These are phyloP conservation scores for Ochropacha duplaris DNA, from an alignment of 2,888 invertebrate species.

Conservation along the genomic window DNA sequence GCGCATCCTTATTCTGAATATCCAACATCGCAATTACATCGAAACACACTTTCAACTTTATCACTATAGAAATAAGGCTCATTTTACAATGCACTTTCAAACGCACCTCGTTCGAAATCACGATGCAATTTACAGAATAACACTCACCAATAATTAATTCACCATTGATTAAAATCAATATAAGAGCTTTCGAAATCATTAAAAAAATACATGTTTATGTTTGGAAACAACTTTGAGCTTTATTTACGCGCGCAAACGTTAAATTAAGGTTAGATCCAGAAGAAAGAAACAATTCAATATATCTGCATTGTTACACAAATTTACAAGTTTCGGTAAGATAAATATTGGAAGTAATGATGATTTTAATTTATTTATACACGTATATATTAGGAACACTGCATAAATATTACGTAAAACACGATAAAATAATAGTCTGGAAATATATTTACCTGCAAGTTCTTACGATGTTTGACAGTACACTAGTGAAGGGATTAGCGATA, in stretches of 20 bases:
- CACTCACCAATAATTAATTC: slow-evolving; percentile 50
- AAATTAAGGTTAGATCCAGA: slow-evolving; percentile 41
- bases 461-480: slow-evolving; percentile 2
- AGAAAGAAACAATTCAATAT: slow-evolving; percentile 27
- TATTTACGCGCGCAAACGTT: slow-evolving; percentile 55
- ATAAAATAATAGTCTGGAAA: slow-evolving; percentile 22
- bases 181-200: slow-evolving; percentile 9
- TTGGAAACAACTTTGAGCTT: slow-evolving; percentile 30
- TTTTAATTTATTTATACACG: background rate
- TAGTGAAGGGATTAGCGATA: slow-evolving; percentile 6
- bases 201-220: slow-evolving; percentile 20
- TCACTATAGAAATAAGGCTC: slow-evolving; percentile 30
- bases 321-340: background rate
- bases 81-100: slow-evolving; percentile 38
- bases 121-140: slow-evolving; percentile 63
- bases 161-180: slow-evolving; percentile 36
- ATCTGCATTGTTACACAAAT: slow-evolving; percentile 27
- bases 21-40: slow-evolving; percentile 28
- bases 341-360: slow-evolving; percentile 2
- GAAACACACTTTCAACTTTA: slow-evolving; percentile 46
- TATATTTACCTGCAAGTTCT: slow-evolving; percentile 39
- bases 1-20: slow-evolving; percentile 58
- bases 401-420: background rate
- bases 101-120: slow-evolving; percentile 30
- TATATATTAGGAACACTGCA: background rate